Percentiles rank a stretch among this genome's conserved stretches.
phyloP scores from a whole-genome alignment of 2,888 invertebrate genomes.

The Drosophila picticornis region DNA sequence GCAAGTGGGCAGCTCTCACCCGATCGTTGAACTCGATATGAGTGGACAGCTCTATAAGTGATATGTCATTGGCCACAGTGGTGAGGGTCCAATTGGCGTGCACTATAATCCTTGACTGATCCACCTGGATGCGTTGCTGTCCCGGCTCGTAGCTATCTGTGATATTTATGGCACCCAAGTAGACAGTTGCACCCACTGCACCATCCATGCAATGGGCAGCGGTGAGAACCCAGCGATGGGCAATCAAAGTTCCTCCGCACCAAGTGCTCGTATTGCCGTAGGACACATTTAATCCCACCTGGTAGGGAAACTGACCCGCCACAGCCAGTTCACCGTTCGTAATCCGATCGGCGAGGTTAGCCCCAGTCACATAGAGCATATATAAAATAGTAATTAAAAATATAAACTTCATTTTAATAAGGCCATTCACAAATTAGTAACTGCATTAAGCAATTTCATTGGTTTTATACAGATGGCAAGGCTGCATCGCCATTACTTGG shows the following conservation, averaged over 20 bases:
- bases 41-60: conserved; percentile 63
- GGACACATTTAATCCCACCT: conserved; percentile 69
- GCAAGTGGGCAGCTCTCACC: conserved; percentile 58
- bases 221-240: conserved; percentile 64
- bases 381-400: background rate
- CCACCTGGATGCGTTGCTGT: conserved; percentile 40
- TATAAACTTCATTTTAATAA: conserved; percentile 25
- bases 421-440: conserved; percentile 9
- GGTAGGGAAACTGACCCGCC: conserved; percentile 71
- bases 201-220: conserved; percentile 71
- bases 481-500: conserved; percentile 14
- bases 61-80: conserved; percentile 69
- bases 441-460: background rate
- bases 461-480: background rate
- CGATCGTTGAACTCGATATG: conserved; percentile 29
- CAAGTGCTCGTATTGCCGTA: conserved; percentile 43
- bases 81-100: conserved; percentile 60
- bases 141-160: conserved; percentile 53
- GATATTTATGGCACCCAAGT: conserved; percentile 65
- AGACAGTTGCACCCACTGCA: conserved; percentile 51
- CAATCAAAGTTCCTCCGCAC: conserved; percentile 75
- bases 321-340: conserved; percentile 65
- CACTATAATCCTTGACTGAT: conserved; percentile 40
- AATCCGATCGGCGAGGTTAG: conserved; percentile 49
- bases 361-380: background rate